Evolutionary conservation across 2,797 vertebrate species (phyloP), one percentile per base, ranked within the genome.

Genomic region (Linurgus olivaceus): DNA sequence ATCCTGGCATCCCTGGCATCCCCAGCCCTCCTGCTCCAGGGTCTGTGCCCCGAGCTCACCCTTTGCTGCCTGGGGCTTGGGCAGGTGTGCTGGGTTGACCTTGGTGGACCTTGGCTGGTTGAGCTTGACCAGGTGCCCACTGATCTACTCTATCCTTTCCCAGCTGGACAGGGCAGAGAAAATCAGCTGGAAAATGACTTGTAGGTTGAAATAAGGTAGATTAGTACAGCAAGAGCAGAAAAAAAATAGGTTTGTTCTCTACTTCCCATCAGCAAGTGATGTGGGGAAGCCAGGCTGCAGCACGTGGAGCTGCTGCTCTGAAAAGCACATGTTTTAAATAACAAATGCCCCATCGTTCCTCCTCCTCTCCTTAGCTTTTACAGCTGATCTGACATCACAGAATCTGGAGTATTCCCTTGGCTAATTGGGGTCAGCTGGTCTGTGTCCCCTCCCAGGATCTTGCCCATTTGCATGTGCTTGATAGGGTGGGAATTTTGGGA

Each of bases 381-480:
- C 24, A 59, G n/a, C 45, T 59, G 61, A 67, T 57, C 38, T 75
- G 52, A 59, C 54, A 20, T 51, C 45, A 24, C 23, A 45, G 45
- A 28, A 47, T 51, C 62, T 67, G 82, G 62, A 59, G 45, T 51
- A 75, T 37, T 45, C 62, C n/a, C 23, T 23, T 59, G 54, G 28
- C 28, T 75, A 2, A 11, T 67, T 45, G 16, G 45, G 61, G 37
- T 51, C 38, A 58, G 61, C 70, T 58, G 45, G 26, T n/a, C 44
- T 59, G 26, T 66, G 71, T 37, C 52, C 23, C 15, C 8, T 75
- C 38, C 45, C 21, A 28, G 61, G 21, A 15, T 18, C 51, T 8
- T 58, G 31, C 42, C 13, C 4, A 10, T 13, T 55, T 57, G 13
- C 37, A 8, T 35, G 3, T 0, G 0, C 21, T 7, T 13, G 18